A percentile compares a stretch with the other conserved stretches of the same genome.
Evolutionary conservation across 1,140 invertebrate species (phyloP).

Genomic region (Antheraea pernyi): DNA sequence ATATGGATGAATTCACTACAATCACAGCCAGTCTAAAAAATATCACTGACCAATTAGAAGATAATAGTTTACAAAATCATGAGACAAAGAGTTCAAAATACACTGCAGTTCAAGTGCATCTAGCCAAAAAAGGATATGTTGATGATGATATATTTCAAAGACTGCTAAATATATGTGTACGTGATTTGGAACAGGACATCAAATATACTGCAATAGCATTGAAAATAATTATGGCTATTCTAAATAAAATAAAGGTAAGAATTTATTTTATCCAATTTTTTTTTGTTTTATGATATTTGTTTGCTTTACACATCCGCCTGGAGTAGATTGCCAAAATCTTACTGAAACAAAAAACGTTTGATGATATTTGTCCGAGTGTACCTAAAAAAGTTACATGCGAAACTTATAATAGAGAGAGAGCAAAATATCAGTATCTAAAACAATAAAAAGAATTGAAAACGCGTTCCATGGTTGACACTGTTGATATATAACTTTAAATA

Average conservation of each 20-base stretch:
- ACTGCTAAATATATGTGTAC: conserved; percentile 44
- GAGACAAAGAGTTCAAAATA: conserved; percentile 36
- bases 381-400: too few relatives aligned
- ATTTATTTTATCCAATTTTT: too few relatives aligned
- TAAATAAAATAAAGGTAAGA: conserved; percentile 54
- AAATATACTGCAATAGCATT: conserved; percentile 41
- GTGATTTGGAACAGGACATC: conserved; percentile 46
- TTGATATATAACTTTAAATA: too few relatives aligned
- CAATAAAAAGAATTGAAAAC: too few relatives aligned
- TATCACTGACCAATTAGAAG: conserved; percentile 39
- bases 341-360: too few relatives aligned
- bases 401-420: too few relatives aligned
- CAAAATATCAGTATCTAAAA: too few relatives aligned
- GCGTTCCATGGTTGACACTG: too few relatives aligned
- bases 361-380: too few relatives aligned
- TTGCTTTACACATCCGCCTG: too few relatives aligned
- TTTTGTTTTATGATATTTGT: too few relatives aligned
- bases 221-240: conserved; percentile 43
- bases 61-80: conserved; percentile 22
- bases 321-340: too few relatives aligned
- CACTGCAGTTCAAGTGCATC: conserved; percentile 36
- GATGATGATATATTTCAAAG: conserved; percentile 34
- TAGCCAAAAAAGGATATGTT: conserved; percentile 36
- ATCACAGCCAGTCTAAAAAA: conserved; percentile 47
- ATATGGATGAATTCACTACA: conserved; percentile 14